Evolutionary conservation across 2,888 invertebrate species (phyloP).

Genomic region (Torymus auratus): DNA sequence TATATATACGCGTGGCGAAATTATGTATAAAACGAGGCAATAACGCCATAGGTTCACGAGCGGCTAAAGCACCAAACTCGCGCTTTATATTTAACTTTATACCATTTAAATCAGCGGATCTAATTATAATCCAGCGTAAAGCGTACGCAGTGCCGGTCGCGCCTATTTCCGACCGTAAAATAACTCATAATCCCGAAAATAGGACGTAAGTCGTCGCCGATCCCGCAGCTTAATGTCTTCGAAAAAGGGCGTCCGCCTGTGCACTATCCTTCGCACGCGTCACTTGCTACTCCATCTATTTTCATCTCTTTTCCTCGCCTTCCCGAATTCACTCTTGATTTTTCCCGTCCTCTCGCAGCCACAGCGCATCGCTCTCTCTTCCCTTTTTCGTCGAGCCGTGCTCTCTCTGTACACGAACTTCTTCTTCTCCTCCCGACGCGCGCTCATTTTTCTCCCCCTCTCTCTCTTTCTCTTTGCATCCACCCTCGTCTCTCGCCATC

Average conservation of each 20-base stretch:
- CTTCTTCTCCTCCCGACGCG: conserved; percentile 22
- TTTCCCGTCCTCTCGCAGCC: conserved; percentile 48
- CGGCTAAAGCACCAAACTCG: neutral
- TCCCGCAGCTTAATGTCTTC: neutral
- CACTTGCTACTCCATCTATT: neutral
- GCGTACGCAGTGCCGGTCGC: neutral
- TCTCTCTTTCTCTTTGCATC: conserved; percentile 34
- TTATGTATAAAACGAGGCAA: too few relatives aligned
- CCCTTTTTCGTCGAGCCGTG: conserved; percentile 43
- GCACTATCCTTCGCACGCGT: conserved; percentile 34
- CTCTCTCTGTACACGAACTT: conserved; percentile 41
- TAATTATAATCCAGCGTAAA: neutral
- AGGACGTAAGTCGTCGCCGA: conserved; percentile 8
- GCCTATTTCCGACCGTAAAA: conserved; percentile 33
- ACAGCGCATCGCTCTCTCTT: neutral
- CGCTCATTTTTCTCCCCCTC: conserved; percentile 24
- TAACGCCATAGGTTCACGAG: too few relatives aligned
- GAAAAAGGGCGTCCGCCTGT: neutral
- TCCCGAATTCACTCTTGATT: conserved; percentile 15
- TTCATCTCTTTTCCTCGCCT: neutral
- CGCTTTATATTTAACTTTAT: neutral
- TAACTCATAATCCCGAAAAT: conserved; percentile 37
- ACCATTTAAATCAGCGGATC: neutral
- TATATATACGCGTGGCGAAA: too few relatives aligned
- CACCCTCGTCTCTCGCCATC: conserved; percentile 35